Evolutionary conservation across 2,113 vertebrate species (phyloP).

Genomic region (Saguinus midas): DNA sequence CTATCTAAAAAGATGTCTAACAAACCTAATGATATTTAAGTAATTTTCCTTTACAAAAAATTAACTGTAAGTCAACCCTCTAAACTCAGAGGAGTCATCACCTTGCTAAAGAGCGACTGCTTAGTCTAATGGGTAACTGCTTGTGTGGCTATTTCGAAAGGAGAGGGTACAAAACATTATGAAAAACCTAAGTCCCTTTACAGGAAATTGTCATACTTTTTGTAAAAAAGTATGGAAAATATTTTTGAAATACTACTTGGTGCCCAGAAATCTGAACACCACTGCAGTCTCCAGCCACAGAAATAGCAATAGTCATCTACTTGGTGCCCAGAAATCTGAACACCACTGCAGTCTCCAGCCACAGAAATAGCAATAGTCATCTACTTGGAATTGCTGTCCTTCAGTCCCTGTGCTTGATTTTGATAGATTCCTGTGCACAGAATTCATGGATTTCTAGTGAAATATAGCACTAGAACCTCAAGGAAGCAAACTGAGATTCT

Average conservation of each 20-base stretch:
- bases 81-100: background rate
- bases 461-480: background rate
- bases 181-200: background rate
- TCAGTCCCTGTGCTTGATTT: background rate
- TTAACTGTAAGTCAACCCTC: background rate
- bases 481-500: background rate
- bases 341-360: background rate
- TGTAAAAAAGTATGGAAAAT: background rate
- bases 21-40: background rate
- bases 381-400: background rate
- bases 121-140: background rate
- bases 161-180: background rate
- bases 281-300: background rate
- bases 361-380: background rate
- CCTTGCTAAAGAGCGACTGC: background rate
- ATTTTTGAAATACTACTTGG: background rate
- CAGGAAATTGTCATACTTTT: background rate
- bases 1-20: background rate
- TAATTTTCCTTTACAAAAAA: background rate
- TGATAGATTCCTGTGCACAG: background rate
- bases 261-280: background rate
- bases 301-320: background rate
- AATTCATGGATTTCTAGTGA: background rate
- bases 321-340: background rate
- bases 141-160: background rate